These are phyloP conservation scores for Drosophila fulvimacula DNA, from an alignment of 2,888 invertebrate genomes.

Conservation along the genomic window DNA sequence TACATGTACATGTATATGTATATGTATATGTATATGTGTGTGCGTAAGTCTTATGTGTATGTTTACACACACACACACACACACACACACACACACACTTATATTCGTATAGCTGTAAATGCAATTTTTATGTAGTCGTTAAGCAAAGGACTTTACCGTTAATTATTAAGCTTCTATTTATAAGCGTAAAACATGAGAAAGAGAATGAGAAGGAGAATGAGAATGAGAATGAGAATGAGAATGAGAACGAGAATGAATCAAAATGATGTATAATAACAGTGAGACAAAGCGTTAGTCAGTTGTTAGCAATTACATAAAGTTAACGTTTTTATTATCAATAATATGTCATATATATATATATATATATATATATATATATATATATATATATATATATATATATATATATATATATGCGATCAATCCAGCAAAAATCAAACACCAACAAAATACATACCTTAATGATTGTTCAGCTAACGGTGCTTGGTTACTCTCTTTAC, in stretches of 20 bases:
- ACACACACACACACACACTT: too few relatives aligned
- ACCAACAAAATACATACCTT: slow-evolving; percentile 47
- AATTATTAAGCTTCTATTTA: slow-evolving; percentile 33
- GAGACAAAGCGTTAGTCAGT: slow-evolving; percentile 50
- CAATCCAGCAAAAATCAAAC: slow-evolving; percentile 15
- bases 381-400: too few relatives aligned
- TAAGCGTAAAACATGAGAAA: slow-evolving; percentile 27
- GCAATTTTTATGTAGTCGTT: slow-evolving; percentile 70
- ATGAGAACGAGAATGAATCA: slow-evolving; percentile 4
- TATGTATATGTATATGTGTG: background rate
- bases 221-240: background rate
- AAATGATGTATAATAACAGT: slow-evolving; percentile 20
- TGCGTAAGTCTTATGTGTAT: slow-evolving; percentile 8
- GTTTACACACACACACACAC: slow-evolving; percentile 36
- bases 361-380: too few relatives aligned
- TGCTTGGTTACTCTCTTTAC: background rate
- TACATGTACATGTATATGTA: background rate
- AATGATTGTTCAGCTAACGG: slow-evolving; percentile 36
- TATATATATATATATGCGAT: too few relatives aligned
- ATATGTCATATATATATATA: slow-evolving; percentile 20
- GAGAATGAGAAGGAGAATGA: background rate
- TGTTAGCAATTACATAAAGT: slow-evolving; percentile 46
- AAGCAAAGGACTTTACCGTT: slow-evolving; percentile 58
- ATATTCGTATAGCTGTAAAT: slow-evolving; percentile 61
- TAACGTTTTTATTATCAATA: slow-evolving; percentile 17